Conservation (phyloP, 2,888 invertebrate species). For the Endomychus coccineus region DNA sequence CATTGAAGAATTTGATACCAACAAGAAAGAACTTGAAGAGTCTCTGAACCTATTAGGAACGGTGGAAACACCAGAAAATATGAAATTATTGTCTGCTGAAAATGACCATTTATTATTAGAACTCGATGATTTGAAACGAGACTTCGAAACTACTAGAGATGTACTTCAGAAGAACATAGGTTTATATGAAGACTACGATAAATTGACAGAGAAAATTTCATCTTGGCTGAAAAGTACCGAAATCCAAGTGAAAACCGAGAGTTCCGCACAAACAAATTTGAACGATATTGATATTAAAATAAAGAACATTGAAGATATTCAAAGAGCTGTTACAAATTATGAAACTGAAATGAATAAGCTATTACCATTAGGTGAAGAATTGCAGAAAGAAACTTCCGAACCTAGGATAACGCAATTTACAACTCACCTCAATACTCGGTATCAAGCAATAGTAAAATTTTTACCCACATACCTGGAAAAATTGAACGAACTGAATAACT, state of each 20-base stretch:
- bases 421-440: slow-evolving; percentile 67
- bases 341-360: slow-evolving; percentile 61
- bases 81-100: slow-evolving; percentile 59
- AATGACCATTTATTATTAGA: slow-evolving; percentile 64
- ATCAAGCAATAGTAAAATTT: slow-evolving; percentile 67
- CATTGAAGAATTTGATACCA: slow-evolving; percentile 61
- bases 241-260: slow-evolving; percentile 64
- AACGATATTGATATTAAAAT: slow-evolving; percentile 63
- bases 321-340: slow-evolving; percentile 57
- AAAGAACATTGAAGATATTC: slow-evolving; percentile 55
- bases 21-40: slow-evolving; percentile 60
- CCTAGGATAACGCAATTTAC: slow-evolving; percentile 76
- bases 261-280: slow-evolving; percentile 62
- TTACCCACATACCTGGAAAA: slow-evolving; percentile 63
- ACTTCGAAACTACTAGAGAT: slow-evolving; percentile 60
- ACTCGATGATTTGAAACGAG: slow-evolving; percentile 60
- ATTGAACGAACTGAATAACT: slow-evolving; percentile 61
- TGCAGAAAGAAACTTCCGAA: slow-evolving; percentile 72
- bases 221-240: slow-evolving; percentile 76
- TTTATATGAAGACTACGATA: slow-evolving; percentile 76
- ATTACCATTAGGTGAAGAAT: slow-evolving; percentile 59
- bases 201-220: slow-evolving; percentile 63
- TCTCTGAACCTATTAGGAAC: slow-evolving; percentile 64
- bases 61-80: slow-evolving; percentile 65
- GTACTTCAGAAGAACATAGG: slow-evolving; percentile 63